These are phyloP conservation scores for Trialeurodes vaporariorum DNA, from an alignment of 1,140 invertebrate species.

Conservation along the genomic window DNA sequence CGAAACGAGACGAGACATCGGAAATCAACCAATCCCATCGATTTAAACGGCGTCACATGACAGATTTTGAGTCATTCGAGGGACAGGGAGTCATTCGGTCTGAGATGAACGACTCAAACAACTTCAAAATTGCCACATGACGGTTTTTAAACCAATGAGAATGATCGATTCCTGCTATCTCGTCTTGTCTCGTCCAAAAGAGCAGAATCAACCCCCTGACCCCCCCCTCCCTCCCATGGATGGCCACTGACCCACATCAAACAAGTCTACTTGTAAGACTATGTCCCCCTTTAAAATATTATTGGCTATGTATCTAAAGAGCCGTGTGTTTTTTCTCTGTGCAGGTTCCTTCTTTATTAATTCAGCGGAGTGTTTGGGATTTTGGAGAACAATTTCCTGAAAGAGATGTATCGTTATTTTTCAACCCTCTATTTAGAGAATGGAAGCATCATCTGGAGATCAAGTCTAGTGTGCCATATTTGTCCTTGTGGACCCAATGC, in stretches of 20 bases:
- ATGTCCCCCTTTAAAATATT: too few relatives aligned
- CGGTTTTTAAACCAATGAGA: too few relatives aligned
- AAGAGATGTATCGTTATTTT: conserved; percentile 60
- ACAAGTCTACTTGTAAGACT: too few relatives aligned
- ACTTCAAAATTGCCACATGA: neutral
- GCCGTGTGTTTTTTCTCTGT: conserved; percentile 19
- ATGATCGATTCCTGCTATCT: too few relatives aligned
- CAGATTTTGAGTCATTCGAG: neutral
- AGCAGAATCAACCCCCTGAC: too few relatives aligned
- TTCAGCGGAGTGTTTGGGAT: conserved; percentile 66
- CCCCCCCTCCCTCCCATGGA: too few relatives aligned
- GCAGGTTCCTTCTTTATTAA: conserved; percentile 42
- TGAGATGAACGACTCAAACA: neutral
- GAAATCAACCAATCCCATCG: too few relatives aligned
- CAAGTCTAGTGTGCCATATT: conserved; percentile 39
- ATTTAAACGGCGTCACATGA: too few relatives aligned
- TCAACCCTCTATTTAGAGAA: conserved; percentile 54
- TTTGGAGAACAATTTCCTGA: conserved; percentile 72
- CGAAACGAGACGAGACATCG: too few relatives aligned
- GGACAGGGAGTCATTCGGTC: neutral
- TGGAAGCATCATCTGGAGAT: conserved; percentile 26
- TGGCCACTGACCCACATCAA: too few relatives aligned
- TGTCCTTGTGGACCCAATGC: conserved; percentile 78
- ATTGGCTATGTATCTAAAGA: too few relatives aligned
- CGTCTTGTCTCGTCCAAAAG: too few relatives aligned